Conservation (phyloP, 2,113 vertebrate species). For the Malurus alboscapulatus region DNA sequence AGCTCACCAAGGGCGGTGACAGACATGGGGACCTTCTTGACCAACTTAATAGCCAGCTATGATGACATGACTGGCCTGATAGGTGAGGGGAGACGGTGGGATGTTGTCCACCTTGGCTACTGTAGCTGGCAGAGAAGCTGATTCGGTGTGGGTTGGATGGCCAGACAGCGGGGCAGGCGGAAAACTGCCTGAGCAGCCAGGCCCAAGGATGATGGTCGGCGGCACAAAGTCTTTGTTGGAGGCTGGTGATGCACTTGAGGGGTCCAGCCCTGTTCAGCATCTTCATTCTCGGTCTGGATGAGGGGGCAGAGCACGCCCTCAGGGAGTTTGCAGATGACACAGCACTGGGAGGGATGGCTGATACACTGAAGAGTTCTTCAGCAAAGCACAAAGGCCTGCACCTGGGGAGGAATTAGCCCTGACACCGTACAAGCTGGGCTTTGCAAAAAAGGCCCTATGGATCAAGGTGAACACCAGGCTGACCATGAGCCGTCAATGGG, state of each 20-base stretch:
- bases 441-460: neutral
- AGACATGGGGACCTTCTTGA: neutral
- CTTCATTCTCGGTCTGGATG: neutral
- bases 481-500: neutral
- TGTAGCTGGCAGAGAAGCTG: neutral
- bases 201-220: neutral
- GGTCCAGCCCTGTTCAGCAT: neutral
- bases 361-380: neutral
- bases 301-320: neutral
- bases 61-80: neutral
- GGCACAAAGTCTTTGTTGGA: neutral
- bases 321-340: neutral
- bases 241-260: neutral
- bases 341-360: neutral
- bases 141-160: neutral
- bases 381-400: neutral
- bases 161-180: neutral
- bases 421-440: neutral
- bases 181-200: neutral
- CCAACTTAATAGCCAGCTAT: neutral
- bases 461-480: rapidly evolving
- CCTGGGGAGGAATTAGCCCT: neutral
- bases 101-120: neutral
- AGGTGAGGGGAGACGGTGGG: neutral
- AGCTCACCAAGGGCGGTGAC: neutral